Evolutionary conservation across 2,888 invertebrate species (phyloP), one percentile per base, ranked within the genome.

Genomic region (Pedicia rivosa): DNA sequence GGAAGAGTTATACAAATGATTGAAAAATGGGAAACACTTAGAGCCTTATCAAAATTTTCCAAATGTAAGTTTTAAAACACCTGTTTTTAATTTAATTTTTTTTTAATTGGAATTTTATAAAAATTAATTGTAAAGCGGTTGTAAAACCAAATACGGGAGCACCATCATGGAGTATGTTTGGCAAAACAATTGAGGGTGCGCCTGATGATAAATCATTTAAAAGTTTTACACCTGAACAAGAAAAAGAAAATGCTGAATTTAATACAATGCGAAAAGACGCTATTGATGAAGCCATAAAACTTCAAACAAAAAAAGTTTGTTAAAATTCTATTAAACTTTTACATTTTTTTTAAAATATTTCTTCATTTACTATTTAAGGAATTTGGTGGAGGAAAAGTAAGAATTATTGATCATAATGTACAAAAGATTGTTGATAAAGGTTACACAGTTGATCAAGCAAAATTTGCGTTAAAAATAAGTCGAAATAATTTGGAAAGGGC

Each of bases 111-210:
- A 22, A n/a, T 20, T 6, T 20, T 6, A 6, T 20, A 20, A 20
- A 20, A 20, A 20, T 20, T 20, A 20, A 20, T 20, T 20, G 20
- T 20, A 6, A 20, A 32, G 32, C 32, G 17, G 32, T 32, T 17
- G 32, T 32, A 13, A 32, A 32, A 22, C 32, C 32, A 22, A 32
- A 32, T 32, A 77, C 80, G 47, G 82, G 81, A 43, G 84, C 83
- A 1, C 87, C 90, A 2, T 90, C 82, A 26, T 92, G 91, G 87
- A 86, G 90, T 47, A 79, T 88, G 24, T 91, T 92, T 64, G 91
- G 91, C 76, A 80, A 50, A 76, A 73, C 50, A 68, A 84, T 37
- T 65, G 75, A 47, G 66, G 68, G 36, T 53, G 57, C 22, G 63
- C 68, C 43, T 3, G 45, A 43, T 30, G 74, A 77, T 42, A 70